Percentiles rank a stretch among this genome's conserved stretches.
These are phyloP conservation scores for Tetragonula carbonaria DNA, from an alignment of 2,888 invertebrate genomes.

Conservation along the genomic window DNA sequence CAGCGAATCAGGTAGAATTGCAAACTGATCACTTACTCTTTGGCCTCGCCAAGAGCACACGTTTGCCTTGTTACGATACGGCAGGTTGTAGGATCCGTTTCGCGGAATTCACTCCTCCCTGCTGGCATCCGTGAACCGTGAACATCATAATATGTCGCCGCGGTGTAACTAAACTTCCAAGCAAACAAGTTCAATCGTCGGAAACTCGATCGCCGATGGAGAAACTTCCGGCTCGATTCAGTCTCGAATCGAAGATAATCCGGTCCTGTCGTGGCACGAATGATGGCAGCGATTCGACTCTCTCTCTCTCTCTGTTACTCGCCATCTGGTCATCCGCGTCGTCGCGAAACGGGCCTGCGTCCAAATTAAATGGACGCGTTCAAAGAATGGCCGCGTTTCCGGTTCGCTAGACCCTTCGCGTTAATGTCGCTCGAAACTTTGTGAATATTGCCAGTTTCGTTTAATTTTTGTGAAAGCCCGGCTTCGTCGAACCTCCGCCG, in stretches of 20 bases:
- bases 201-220: constrained; percentile 8
- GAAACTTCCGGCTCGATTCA: constrained; percentile 53
- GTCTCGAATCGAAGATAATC: constrained; percentile 54
- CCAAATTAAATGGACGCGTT: constrained; percentile 66
- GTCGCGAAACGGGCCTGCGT: constrained; percentile 42
- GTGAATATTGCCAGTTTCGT: constrained; percentile 69
- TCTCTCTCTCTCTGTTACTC: constrained; percentile 39
- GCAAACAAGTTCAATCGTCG: constrained; percentile 36
- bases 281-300: constrained; percentile 62
- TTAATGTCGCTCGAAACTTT: constrained; percentile 46
- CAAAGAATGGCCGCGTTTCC: constrained; percentile 51
- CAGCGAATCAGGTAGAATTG: too few species aligned
- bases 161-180: constrained; percentile 28
- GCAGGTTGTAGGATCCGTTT: background rate
- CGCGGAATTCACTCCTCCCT: background rate
- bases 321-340: constrained; percentile 57
- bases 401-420: constrained; percentile 25
- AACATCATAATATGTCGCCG: constrained; percentile 19
- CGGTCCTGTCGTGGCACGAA: constrained; percentile 35
- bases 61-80: too few species aligned
- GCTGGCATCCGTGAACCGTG: background rate
- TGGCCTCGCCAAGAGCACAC: background rate
- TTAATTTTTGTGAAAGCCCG: constrained; percentile 42
- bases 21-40: too few species aligned
- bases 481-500: too few species aligned